phyloP scores from a whole-genome alignment of 1,140 invertebrate genomes.

The Brachionus manjavacas region DNA sequence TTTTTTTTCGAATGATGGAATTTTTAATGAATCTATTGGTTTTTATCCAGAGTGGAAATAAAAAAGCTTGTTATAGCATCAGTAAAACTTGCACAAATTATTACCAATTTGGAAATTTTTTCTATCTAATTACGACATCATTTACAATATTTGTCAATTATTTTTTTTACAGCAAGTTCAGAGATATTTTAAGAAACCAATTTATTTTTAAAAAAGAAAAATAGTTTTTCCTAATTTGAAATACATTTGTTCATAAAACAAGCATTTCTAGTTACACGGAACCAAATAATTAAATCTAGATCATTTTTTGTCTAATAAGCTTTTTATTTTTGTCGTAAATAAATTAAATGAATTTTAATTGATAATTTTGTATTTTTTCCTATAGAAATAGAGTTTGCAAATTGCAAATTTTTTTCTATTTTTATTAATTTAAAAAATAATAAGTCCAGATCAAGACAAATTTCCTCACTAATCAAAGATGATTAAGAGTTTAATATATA shows the following conservation, averaged over 20 bases:
- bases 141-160: neutral
- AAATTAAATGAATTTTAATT: no score
- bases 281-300: no score
- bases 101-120: neutral
- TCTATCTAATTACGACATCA: neutral
- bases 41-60: neutral
- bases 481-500: no score
- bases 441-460: no score
- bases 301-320: no score
- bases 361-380: no score
- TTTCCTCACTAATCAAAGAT: no score
- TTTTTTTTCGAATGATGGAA: neutral
- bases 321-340: no score
- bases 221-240: no score
- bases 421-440: no score
- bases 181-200: neutral
- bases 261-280: neutral
- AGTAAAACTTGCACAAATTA: neutral
- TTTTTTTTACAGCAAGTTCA: neutral
- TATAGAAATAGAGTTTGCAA: no score
- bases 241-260: neutral
- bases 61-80: neutral
- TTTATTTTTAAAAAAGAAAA: neutral
- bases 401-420: no score
- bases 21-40: neutral